A percentile compares a stretch with the other conserved stretches of the same genome.
phyloP scores from a whole-genome alignment of 2,113 vertebrate species.

The Boulengeromyrus knoepffleri region DNA sequence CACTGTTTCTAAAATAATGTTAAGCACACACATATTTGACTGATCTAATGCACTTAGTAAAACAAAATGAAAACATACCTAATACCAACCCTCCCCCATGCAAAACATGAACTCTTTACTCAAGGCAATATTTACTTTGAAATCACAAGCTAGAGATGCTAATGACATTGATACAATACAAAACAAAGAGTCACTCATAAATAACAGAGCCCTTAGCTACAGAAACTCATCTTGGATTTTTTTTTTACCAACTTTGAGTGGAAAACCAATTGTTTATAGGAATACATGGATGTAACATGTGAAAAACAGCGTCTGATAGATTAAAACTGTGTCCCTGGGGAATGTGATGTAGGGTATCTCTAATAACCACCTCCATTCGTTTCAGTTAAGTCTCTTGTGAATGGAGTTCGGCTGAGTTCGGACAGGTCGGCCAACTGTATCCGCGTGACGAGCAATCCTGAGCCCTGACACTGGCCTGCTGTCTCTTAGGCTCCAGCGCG shows the following conservation, averaged over 20 bases:
- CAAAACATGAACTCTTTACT: slow-evolving; percentile 20
- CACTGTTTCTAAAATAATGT: not conserved
- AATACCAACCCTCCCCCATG: not conserved
- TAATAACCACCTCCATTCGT: not conserved
- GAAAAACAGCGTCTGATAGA: not conserved
- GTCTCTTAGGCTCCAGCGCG: not conserved
- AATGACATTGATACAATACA: slow-evolving; percentile 38
- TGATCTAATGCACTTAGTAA: not conserved
- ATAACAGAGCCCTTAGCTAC: not conserved
- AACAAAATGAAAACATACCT: not conserved
- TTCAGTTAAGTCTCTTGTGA: not conserved
- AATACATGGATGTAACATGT: not conserved
- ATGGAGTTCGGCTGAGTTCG: not conserved
- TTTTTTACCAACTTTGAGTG: not conserved
- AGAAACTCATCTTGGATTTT: not conserved
- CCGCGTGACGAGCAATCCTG: not conserved
- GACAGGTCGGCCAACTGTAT: not conserved
- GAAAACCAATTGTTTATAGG: not conserved
- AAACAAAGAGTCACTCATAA: slow-evolving; percentile 27
- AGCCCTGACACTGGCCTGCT: not conserved
- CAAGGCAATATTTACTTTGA: slow-evolving; percentile 34
- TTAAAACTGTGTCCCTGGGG: not conserved
- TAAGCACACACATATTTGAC: not conserved
- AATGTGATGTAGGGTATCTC: not conserved
- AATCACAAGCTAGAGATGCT: slow-evolving; percentile 17